Evolutionary conservation across 2,113 vertebrate genomes (phyloP).

Genomic region (Poecilia latipinna): DNA sequence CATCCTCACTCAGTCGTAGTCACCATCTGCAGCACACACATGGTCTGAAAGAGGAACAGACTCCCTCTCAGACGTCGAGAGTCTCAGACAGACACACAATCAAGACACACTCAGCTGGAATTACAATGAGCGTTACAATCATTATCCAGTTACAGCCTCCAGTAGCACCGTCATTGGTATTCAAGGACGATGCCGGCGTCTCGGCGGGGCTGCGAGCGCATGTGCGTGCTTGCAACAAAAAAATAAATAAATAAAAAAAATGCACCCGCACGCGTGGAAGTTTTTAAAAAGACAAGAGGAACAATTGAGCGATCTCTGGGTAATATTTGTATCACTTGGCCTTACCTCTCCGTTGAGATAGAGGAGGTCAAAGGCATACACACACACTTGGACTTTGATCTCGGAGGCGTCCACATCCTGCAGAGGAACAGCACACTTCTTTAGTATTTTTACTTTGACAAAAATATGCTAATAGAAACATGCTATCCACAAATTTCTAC

Average conservation of each 20-base stretch:
- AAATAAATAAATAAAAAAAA: constrained; percentile 15
- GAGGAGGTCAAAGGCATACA: constrained; percentile 92
- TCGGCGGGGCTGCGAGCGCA: constrained; percentile 8
- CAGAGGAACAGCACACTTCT: constrained; percentile 29
- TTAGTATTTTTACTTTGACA: constrained; percentile 28
- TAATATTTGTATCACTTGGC: constrained; percentile 24
- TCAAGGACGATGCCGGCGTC: constrained; percentile 46
- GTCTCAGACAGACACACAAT: constrained; percentile 37
- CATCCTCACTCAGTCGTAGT: constrained; percentile 12
- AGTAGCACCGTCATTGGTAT: constrained; percentile 64
- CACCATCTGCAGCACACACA: constrained; percentile 27
- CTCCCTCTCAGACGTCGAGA: not conserved
- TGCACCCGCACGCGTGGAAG: not conserved
- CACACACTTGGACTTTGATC: constrained; percentile 91
- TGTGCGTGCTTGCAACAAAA: not conserved
- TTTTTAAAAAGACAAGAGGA: constrained; percentile 22
- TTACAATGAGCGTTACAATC: constrained; percentile 69
- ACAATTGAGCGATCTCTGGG: constrained; percentile 6
- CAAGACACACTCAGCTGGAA: constrained; percentile 42
- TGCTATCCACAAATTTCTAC: constrained; percentile 51
- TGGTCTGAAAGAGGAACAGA: not conserved
- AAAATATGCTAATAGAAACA: constrained; percentile 56
- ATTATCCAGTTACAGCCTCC: constrained; percentile 63
- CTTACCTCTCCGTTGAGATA: constrained; percentile 91
- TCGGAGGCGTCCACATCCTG: constrained; percentile 89